Conservation (phyloP, 2,888 invertebrate genomes). For the Digitonthophagus gazella region DNA sequence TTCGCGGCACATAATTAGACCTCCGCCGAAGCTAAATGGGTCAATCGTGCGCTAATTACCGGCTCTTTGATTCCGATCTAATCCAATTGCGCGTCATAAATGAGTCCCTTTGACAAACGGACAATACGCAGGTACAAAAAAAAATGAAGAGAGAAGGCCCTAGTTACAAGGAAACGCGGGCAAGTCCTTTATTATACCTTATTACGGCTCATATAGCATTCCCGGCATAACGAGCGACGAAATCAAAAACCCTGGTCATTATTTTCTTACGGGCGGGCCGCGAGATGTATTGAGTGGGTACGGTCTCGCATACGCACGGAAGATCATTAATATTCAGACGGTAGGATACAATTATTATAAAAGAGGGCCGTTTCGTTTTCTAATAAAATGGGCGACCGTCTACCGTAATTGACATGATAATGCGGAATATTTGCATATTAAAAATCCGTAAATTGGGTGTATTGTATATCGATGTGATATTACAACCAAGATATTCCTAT, state of each 20-base stretch:
- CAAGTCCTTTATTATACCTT: not conserved
- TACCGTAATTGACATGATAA: not conserved
- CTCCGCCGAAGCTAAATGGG: not conserved
- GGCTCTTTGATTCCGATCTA: not conserved
- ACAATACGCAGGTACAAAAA: not conserved
- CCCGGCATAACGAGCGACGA: not conserved
- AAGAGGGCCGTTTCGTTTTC: not conserved
- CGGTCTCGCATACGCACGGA: not conserved
- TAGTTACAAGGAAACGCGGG: not conserved
- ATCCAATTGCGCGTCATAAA: not conserved
- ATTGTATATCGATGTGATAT: not conserved
- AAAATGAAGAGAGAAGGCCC: not conserved
- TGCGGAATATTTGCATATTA: not conserved
- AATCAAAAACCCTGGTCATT: not conserved
- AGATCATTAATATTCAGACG: not conserved
- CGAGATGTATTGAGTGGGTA: not conserved
- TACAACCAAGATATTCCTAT: too few relatives aligned
- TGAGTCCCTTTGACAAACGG: not conserved
- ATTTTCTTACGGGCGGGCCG: not conserved
- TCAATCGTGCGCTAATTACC: not conserved
- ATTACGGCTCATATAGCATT: not conserved
- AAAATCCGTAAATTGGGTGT: not conserved
- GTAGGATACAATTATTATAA: not conserved
- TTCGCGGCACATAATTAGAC: not conserved
- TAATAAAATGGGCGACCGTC: not conserved